Evolutionary conservation across 2,113 vertebrate species (phyloP).

Genomic region (Argyrosomus japonicus): DNA sequence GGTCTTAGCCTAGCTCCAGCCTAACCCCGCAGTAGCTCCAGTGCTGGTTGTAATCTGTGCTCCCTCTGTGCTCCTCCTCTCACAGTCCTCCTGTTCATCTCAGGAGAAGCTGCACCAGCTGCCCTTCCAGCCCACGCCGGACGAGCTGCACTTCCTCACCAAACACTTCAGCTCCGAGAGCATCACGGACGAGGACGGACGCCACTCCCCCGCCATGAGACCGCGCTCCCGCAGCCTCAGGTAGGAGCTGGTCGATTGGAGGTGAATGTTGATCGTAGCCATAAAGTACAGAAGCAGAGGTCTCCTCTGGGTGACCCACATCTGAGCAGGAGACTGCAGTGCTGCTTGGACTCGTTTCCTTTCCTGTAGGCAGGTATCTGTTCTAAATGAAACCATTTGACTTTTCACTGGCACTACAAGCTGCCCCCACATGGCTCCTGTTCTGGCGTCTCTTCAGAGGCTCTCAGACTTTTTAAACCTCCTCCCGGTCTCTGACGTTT

Average conservation of each 20-base stretch:
- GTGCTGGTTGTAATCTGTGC: slow-evolving; percentile 81
- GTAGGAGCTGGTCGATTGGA: slow-evolving; percentile 58
- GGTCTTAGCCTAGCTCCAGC: not conserved
- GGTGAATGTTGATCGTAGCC: too few species aligned
- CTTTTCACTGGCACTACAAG: too few species aligned
- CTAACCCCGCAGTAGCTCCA: slow-evolving; percentile 45
- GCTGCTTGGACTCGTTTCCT: too few species aligned
- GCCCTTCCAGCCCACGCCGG: slow-evolving; percentile 97
- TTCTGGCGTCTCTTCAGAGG: too few species aligned
- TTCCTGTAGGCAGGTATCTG: too few species aligned
- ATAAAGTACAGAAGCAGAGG: too few species aligned
- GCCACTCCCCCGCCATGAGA: slow-evolving; percentile 92
- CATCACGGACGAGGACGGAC: slow-evolving; percentile 95
- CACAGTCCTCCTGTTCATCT: slow-evolving; percentile 99
- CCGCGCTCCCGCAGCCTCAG: slow-evolving; percentile 96
- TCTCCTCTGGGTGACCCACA: too few species aligned
- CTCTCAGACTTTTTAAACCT: too few species aligned
- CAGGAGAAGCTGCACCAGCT: slow-evolving; percentile 99
- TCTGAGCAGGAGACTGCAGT: too few species aligned
- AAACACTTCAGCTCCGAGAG: slow-evolving; percentile 99
- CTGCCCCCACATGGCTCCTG: too few species aligned
- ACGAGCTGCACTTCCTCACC: slow-evolving; percentile 98
- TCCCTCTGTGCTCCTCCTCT: slow-evolving; percentile 86
- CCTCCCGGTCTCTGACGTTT: too few species aligned
- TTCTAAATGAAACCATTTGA: too few species aligned